Base-by-base conservation (phyloP, 2,113 vertebrate species). In the Dermatemys mawii region DNA sequence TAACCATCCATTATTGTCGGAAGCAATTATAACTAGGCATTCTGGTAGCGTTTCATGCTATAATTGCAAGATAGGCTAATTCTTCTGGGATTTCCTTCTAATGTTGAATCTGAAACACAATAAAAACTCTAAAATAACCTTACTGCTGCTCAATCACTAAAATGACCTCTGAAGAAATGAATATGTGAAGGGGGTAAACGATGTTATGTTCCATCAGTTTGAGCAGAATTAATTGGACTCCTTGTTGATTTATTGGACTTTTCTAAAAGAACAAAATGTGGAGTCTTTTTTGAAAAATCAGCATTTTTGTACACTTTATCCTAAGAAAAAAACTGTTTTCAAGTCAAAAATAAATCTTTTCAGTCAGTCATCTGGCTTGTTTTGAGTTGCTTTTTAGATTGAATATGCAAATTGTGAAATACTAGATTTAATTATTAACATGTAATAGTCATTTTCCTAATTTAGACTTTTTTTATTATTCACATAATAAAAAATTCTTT, bases 1-100 rank as follows among this genome's bases (percentile, higher is more conserved):
- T 96, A 85, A 55, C 75, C 84, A 97, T 95, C 79, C 73, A 79
- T 97, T 97, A 90, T 84, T 94, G 87, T 96, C n/a, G 21, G 96
- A 97, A 97, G 91, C 81, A 89, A 85, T 92, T 95, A 96, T 91
- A 95, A 93, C 50, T 86, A 85, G 53, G 27, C 49, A 91, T 92
- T 95, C 83, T 35, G 1, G 57, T 90, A 87, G 63, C 48, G 88
- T 79, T 55, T 76, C 53, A 91, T 32, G 49, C 63, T 84, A 50
- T 93, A 96, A 96, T 60, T 95, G 92, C 4, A 16, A 89, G 73
- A 94, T 32, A 38, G 83, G 81, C 53, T 84, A 84, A 95, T 92
- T 46, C 49, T 87, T 86, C 49, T 93, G 63, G 53, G 86, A 14
- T 55, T 75, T 50, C 63, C 26, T 89, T 96, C 76, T 81, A 67